phyloP scores from a whole-genome alignment of 2,888 invertebrate genomes.

The Allolobophora icterica region DNA sequence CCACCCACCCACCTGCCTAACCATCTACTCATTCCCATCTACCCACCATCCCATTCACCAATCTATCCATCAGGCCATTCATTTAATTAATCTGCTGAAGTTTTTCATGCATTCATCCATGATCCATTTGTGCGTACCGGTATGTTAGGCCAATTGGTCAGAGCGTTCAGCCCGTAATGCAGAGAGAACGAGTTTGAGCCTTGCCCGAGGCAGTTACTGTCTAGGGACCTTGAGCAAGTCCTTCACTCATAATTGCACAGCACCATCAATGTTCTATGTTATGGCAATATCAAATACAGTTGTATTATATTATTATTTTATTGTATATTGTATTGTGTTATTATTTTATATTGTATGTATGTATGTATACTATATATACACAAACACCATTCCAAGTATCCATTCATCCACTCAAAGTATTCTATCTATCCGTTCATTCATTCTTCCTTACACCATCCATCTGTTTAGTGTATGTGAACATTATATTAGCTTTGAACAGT shows the following conservation, averaged over 20 bases:
- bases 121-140: background rate
- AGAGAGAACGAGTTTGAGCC: no score
- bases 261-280: no score
- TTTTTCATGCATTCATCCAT: background rate
- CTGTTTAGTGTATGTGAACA: background rate
- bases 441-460: background rate
- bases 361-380: constrained; percentile 25
- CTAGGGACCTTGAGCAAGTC: no score
- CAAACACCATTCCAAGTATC: background rate
- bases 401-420: background rate
- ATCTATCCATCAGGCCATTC: background rate
- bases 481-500: background rate
- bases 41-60: background rate
- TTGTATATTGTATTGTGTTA: no score
- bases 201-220: no score
- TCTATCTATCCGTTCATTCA: background rate
- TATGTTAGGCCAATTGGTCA: no score
- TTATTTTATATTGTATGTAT: background rate
- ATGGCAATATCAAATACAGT: no score
- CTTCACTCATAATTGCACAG: no score
- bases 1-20: background rate
- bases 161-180: no score
- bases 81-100: background rate
- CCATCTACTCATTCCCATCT: background rate
- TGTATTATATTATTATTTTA: background rate